Evolutionary conservation across 2,797 vertebrate genomes (phyloP), one percentile per base, ranked within the genome.

Genomic region (Antrozous pallidus): DNA sequence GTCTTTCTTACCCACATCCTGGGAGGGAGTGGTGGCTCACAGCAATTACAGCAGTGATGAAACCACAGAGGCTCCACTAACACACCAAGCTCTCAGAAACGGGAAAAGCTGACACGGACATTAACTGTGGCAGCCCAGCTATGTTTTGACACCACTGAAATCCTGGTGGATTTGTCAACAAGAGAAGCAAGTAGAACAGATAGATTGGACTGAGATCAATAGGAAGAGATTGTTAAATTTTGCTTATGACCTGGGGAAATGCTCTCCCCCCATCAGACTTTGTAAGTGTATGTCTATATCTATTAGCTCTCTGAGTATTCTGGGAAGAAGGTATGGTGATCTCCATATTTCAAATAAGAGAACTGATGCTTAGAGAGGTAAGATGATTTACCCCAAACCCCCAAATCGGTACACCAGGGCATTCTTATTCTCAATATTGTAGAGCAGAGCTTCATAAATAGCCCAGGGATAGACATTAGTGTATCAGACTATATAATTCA

Each of bases 31-130:
- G 33, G 28, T 49, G 70, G 28, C 42, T 92, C 82, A 91, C 24
- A 93, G 78, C 56, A 91, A 77, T 89, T 94, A 89, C 70, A 92
- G 69, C 70, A 67, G 33, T 71, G 70, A 88, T 90, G 92, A 96
- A 95, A 92, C 33, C 17, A 42, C 67, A 73, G 70, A 26, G 22
- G 26, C n/a, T 83, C 12, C n/a, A 40, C 47, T 71, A 22, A 69
- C 56, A 89, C 31, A 22, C 36, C 13, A 58, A 63, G 61, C 33
- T 51, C n/a, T 51, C 45, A 11, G 54, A 91, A 95, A 83, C 67
- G 33, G 88, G 31, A 91, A 82, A 65, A 36, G 58, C 74, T 67
- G 40, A 42, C 79, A 6, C 8, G 1, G 1, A 3, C 4, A 0
- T 8, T 8, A 17, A 2, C 88, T 0, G 1, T 0, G 14, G 38